These are phyloP conservation scores for Naja naja DNA, from an alignment of 2,113 vertebrate genomes.

Conservation along the genomic window DNA sequence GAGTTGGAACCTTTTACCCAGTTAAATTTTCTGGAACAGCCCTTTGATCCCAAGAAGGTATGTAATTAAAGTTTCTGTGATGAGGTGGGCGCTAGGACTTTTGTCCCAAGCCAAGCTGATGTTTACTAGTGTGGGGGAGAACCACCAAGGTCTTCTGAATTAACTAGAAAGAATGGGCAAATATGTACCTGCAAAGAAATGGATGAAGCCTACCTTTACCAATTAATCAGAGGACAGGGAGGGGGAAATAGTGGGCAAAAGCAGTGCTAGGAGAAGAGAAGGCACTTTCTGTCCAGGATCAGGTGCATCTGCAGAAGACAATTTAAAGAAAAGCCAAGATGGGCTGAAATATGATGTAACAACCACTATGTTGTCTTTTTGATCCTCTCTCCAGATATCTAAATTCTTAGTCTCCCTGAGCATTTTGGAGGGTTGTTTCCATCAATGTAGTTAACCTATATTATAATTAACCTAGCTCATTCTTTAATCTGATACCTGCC, in stretches of 20 bases:
- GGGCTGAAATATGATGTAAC: background rate
- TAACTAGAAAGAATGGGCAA: background rate
- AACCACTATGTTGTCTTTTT: background rate
- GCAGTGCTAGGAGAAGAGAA: background rate
- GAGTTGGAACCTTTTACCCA: conserved; percentile 4
- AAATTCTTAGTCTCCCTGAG: background rate
- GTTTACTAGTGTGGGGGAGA: background rate
- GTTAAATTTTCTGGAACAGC: background rate
- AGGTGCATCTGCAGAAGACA: background rate
- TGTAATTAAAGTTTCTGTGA: background rate
- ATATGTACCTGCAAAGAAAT: background rate
- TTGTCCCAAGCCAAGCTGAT: background rate
- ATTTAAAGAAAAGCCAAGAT: background rate
- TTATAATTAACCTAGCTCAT: background rate
- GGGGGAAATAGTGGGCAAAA: background rate
- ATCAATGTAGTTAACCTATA: background rate
- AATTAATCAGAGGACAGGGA: background rate
- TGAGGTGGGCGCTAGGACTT: background rate
- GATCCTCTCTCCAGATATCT: background rate
- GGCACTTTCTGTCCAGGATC: background rate
- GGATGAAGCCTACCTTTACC: no score
- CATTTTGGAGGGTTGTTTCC: background rate
- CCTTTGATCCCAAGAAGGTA: background rate
- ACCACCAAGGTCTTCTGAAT: background rate
- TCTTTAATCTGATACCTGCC: background rate